A percentile compares a stretch with the other conserved stretches of the same genome.
phyloP scores from a whole-genome alignment of 2,113 vertebrate genomes.

The Otis tarda region DNA sequence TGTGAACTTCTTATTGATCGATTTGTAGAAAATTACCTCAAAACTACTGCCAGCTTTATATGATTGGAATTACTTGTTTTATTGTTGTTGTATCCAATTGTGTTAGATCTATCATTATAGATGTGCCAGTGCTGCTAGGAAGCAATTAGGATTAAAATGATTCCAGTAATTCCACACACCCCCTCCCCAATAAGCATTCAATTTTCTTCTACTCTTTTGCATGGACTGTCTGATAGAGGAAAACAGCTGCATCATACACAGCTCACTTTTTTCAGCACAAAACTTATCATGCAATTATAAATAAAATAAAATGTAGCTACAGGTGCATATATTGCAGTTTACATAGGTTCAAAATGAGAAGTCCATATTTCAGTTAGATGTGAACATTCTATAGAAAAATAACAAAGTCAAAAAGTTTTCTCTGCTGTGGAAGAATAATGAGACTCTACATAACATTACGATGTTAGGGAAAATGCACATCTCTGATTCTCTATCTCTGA shows the following conservation, averaged over 20 bases:
- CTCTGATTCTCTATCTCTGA: neutral
- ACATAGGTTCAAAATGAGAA: neutral
- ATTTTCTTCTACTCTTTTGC: neutral
- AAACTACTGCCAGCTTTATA: conserved; percentile 16
- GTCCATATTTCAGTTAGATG: neutral
- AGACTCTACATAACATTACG: neutral
- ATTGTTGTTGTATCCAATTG: neutral
- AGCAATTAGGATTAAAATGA: conserved; percentile 46
- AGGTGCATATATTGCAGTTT: neutral
- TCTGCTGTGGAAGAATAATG: neutral
- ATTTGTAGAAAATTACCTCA: conserved; percentile 46
- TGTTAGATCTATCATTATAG: conserved; percentile 8
- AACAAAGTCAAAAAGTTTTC: neutral
- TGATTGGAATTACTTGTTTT: conserved; percentile 19
- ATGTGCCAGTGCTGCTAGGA: conserved; percentile 29
- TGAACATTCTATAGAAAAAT: neutral
- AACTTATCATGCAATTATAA: neutral
- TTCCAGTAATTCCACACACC: neutral
- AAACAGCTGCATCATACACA: neutral
- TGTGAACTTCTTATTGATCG: conserved; percentile 62
- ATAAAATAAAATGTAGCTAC: neutral
- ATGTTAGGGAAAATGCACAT: neutral
- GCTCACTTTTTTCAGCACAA: neutral
- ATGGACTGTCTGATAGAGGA: neutral
- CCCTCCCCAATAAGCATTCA: neutral